A percentile compares a stretch with the other conserved stretches of the same genome.
phyloP scores from a whole-genome alignment of 2,113 vertebrate genomes.

The Petrocephalus zakoni region DNA sequence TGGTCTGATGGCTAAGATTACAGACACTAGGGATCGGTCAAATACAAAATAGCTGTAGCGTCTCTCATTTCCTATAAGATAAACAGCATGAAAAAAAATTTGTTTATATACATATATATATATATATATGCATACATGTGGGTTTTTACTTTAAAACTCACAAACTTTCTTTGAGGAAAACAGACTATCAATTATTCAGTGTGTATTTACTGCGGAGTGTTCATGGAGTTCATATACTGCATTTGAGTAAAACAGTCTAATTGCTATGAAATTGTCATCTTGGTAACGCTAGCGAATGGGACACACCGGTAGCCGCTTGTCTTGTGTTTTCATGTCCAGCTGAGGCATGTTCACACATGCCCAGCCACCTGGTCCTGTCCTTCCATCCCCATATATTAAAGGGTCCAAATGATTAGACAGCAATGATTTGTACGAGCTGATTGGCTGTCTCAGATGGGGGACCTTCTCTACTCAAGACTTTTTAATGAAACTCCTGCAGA shows the following conservation, averaged over 20 bases:
- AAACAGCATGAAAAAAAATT: not conserved
- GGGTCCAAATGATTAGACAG: not conserved
- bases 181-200: slow-evolving; percentile 10
- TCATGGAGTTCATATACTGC: not conserved
- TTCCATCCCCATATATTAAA: not conserved
- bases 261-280: not conserved
- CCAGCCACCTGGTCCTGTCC: not conserved
- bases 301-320: not conserved
- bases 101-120: not conserved
- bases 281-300: not conserved
- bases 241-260: not conserved
- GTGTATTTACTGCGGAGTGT: not conserved
- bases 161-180: not conserved
- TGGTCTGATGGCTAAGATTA: not conserved
- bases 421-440: not conserved
- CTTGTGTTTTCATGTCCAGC: not conserved
- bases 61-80: not conserved
- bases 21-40: not conserved
- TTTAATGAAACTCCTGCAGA: not conserved
- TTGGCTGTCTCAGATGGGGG: not conserved
- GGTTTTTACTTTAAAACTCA: not conserved
- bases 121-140: not conserved
- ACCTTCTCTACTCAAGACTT: not conserved
- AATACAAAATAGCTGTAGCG: not conserved
- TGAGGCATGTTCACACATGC: not conserved